Base-by-base conservation (phyloP, 2,888 invertebrate genomes). In the Artemia sp. region DNA sequence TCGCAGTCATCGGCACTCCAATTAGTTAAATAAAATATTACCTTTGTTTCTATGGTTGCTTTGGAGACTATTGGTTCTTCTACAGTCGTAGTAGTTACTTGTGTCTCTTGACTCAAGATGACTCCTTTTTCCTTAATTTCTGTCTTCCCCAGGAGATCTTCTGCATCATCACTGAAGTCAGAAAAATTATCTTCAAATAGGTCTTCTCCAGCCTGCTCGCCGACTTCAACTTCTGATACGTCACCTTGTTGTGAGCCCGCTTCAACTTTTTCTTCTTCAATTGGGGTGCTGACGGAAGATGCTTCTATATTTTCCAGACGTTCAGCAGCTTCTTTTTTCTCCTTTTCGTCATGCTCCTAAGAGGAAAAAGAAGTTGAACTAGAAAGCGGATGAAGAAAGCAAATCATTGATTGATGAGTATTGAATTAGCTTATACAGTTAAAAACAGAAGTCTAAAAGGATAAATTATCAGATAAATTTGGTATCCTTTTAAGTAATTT, bases 101-200 rank as follows among this genome's bases (percentile, higher is more conserved):
- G 14, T 24, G n/a, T 58, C 64, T 11, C 64, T 58, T n/a, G 64
- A 58, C 64, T 58, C 8, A 58, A 38, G 38, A 38, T 38, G 6
- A 38, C 38, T 38, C 38, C 38, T 38, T 38, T 58, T 10, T 58
- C 64, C 64, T 58, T 58, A 1, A 24, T 24, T 24, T 58, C 64
- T 10, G 64, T 58, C 24, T 58, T 58, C 24, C 58, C 64, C n/a
- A 58, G 11, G 10, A 58, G 24, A 10, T 58, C 64, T 19, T 58
- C 64, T 19, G 64, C 64, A 58, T 58, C 64, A 58, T 58, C 64
- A 58, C 64, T 58, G 64, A 58, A 58, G 64, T 58, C 64, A 10
- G 64, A 58, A 24, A 58, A 58, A 24, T 10, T 58, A 58, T 58
- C 64, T 58, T 58, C 64, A 10, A 58, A 58, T 2, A 58, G 64